A percentile compares a stretch with the other conserved stretches of the same genome.
Evolutionary conservation across 2,113 vertebrate species (phyloP).

Genomic region (Addax nasomaculatus): DNA sequence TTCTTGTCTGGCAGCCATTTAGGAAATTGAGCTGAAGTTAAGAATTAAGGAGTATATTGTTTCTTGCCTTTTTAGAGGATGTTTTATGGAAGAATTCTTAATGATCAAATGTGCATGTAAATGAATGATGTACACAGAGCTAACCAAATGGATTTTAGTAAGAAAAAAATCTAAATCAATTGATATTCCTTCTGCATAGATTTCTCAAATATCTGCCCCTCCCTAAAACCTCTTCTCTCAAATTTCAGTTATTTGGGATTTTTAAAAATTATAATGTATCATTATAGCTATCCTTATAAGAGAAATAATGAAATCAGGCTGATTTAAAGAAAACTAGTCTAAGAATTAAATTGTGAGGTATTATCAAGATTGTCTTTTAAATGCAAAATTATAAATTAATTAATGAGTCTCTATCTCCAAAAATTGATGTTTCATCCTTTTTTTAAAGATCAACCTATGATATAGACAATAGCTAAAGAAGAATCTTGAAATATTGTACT

Average conservation of each 20-base stretch:
- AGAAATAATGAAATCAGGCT: not conserved
- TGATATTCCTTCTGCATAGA: not conserved
- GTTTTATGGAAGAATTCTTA: not conserved
- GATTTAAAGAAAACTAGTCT: not conserved
- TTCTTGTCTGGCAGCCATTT: not conserved
- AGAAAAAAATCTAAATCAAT: not conserved
- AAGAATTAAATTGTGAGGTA: not conserved
- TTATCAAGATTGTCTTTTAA: not conserved
- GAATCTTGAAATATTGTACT: not conserved
- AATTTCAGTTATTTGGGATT: not conserved
- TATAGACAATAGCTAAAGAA: not conserved
- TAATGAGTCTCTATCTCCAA: not conserved
- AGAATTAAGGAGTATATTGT: not conserved
- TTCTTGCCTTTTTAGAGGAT: not conserved
- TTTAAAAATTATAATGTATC: not conserved
- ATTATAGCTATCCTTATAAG: not conserved
- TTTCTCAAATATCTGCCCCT: not conserved
- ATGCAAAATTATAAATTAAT: not conserved
- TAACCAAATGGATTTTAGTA: not conserved
- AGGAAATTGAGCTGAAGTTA: not conserved
- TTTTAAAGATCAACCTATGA: not conserved
- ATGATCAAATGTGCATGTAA: not conserved
- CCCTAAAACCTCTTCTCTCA: not conserved
- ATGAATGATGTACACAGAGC: rapidly evolving
- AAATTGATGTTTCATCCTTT: not conserved